Evolutionary conservation across 2,888 invertebrate genomes (phyloP).

Genomic region (Tryphoninae sp.): DNA sequence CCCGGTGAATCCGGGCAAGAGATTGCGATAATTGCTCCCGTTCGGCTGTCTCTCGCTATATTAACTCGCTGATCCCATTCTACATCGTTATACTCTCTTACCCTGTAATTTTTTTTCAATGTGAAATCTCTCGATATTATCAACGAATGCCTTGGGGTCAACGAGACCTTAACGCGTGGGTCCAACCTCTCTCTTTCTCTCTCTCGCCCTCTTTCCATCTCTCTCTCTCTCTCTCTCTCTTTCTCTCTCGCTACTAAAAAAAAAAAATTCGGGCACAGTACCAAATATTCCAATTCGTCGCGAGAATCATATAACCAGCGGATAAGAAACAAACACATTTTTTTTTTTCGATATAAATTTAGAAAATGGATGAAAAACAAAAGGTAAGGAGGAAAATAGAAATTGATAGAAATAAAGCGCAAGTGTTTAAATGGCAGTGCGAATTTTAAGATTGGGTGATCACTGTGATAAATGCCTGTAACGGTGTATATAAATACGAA

Average conservation of each 20-base stretch:
- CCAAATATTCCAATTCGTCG: not conserved
- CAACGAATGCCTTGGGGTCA: constrained; percentile 45
- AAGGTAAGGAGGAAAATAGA: not conserved
- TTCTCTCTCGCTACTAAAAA: not conserved
- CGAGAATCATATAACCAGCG: not conserved
- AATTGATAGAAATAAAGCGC: no score
- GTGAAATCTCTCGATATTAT: constrained; percentile 47
- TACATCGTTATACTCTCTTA: constrained; percentile 29
- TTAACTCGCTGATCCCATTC: constrained; percentile 38
- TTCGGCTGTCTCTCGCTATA: constrained; percentile 54
- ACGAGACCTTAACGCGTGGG: constrained; percentile 52
- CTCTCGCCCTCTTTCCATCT: not conserved
- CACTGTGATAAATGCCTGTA: no score
- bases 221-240: not conserved
- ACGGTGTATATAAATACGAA: no score
- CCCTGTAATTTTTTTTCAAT: constrained; percentile 19
- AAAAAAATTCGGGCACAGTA: not conserved
- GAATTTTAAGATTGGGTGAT: no score
- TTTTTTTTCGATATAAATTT: no score
- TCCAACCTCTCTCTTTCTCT: not conserved
- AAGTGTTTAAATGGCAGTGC: no score
- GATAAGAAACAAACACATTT: not conserved
- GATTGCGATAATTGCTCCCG: constrained; percentile 68
- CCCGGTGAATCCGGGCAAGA: constrained; percentile 58
- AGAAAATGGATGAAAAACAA: not conserved